Conservation (phyloP, 2,888 invertebrate species). For the Crepidodera aurea region DNA sequence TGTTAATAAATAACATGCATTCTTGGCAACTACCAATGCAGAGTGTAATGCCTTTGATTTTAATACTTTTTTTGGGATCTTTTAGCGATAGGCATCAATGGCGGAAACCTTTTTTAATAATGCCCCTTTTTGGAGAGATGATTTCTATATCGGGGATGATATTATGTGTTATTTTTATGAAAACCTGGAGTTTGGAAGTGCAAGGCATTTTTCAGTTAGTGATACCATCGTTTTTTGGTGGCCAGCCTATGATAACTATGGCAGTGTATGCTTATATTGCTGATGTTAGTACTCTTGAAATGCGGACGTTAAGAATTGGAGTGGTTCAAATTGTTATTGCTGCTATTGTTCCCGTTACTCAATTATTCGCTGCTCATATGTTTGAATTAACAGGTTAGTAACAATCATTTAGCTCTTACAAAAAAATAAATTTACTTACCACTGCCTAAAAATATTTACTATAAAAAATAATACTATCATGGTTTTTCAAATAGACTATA, state of each 20-base stretch:
- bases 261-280: constrained; percentile 59
- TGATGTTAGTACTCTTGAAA: constrained; percentile 64
- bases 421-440: too few relatives aligned
- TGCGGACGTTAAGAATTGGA: constrained; percentile 70
- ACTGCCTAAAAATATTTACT: too few relatives aligned
- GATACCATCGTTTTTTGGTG: constrained; percentile 68
- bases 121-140: constrained; percentile 58
- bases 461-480: too few relatives aligned
- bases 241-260: constrained; percentile 62
- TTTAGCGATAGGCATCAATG: constrained; percentile 59
- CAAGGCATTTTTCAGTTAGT: constrained; percentile 66
- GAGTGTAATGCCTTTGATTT: constrained; percentile 55
- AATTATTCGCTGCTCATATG: constrained; percentile 53
- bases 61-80: constrained; percentile 58
- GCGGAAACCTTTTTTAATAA: constrained; percentile 58
- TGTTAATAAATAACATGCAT: constrained; percentile 61
- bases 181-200: constrained; percentile 64
- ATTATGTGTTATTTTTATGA: constrained; percentile 65
- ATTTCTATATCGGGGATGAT: constrained; percentile 64
- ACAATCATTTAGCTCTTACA: too few relatives aligned
- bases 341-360: constrained; percentile 49
- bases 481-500: too few relatives aligned
- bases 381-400: constrained; percentile 46
- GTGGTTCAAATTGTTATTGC: constrained; percentile 61
- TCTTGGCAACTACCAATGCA: constrained; percentile 56